Conservation (phyloP, 2,888 invertebrate genomes). For the Lapara coniferarum region DNA sequence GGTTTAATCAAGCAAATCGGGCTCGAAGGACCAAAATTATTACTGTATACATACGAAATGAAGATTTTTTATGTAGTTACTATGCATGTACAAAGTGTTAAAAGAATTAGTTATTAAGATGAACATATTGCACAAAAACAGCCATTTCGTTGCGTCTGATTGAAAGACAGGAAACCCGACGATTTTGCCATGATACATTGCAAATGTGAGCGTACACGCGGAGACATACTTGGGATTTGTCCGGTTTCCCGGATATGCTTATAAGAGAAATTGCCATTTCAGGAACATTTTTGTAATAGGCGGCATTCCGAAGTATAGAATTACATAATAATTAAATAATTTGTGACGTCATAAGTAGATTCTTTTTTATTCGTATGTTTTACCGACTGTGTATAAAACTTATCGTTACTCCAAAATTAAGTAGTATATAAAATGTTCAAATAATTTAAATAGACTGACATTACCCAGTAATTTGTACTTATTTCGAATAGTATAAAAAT, state of each 20-base stretch:
- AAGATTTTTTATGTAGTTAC: background rate
- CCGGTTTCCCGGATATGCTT: constrained; percentile 1
- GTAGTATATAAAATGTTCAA: too few relatives aligned
- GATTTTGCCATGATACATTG: background rate
- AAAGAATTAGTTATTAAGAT: too few relatives aligned
- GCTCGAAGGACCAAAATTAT: background rate
- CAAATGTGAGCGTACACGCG: background rate
- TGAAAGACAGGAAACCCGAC: background rate
- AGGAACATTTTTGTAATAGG: background rate
- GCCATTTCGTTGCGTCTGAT: background rate
- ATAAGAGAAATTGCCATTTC: background rate
- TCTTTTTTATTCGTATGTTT: too few relatives aligned
- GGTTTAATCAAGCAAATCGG: background rate
- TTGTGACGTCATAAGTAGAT: too few relatives aligned
- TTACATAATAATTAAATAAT: too few relatives aligned
- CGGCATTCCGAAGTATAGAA: background rate
- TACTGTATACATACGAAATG: background rate
- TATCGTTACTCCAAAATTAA: too few relatives aligned
- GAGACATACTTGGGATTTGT: background rate
- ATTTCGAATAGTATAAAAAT: too few relatives aligned
- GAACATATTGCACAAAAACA: too few relatives aligned
- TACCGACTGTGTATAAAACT: too few relatives aligned
- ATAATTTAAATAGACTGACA: too few relatives aligned
- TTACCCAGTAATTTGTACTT: too few relatives aligned
- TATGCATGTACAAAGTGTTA: background rate